phyloP scores from a whole-genome alignment of 2,888 invertebrate species.

The Polydrusus cervinus region DNA sequence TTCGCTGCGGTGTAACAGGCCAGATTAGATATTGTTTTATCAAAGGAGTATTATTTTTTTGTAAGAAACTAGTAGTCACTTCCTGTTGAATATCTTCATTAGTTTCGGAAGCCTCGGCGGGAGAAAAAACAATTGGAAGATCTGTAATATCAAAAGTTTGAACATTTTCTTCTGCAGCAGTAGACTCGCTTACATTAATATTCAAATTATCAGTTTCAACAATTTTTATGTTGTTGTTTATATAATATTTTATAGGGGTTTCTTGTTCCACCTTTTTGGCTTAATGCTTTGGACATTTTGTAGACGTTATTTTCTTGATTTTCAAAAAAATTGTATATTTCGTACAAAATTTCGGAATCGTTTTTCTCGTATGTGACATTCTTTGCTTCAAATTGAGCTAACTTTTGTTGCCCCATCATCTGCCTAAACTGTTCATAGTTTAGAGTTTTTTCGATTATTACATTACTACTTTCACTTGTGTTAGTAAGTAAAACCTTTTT shows the following conservation, averaged over 20 bases:
- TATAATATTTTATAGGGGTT: constrained; percentile 1
- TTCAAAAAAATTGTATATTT: too few relatives aligned
- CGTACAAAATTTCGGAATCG: too few relatives aligned
- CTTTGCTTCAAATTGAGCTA: too few relatives aligned
- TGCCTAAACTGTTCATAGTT: too few relatives aligned
- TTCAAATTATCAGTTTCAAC: constrained; percentile 11
- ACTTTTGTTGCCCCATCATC: too few relatives aligned
- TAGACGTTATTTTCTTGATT: too few relatives aligned
- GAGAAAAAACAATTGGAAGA: constrained; percentile 31
- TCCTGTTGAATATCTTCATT: constrained; percentile 23
- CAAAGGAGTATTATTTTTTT: constrained; percentile 22
- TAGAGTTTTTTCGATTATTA: too few relatives aligned
- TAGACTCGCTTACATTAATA: constrained; percentile 10
- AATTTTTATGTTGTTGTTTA: constrained; percentile 24
- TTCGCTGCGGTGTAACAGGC: constrained; percentile 23
- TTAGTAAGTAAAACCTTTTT: too few relatives aligned
- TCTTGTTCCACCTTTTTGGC: constrained; percentile 5
- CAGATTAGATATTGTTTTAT: constrained; percentile 31
- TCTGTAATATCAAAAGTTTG: constrained; percentile 34
- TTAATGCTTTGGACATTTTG: not conserved
- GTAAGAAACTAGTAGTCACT: constrained; percentile 10
- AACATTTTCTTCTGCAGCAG: constrained; percentile 19
- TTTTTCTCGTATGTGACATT: too few relatives aligned
- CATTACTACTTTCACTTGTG: too few relatives aligned
- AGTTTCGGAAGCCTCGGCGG: too few relatives aligned